A percentile compares a stretch with the other conserved stretches of the same genome.
Evolutionary conservation across 2,113 vertebrate genomes (phyloP).

Genomic region (Odocoileus virginianus): DNA sequence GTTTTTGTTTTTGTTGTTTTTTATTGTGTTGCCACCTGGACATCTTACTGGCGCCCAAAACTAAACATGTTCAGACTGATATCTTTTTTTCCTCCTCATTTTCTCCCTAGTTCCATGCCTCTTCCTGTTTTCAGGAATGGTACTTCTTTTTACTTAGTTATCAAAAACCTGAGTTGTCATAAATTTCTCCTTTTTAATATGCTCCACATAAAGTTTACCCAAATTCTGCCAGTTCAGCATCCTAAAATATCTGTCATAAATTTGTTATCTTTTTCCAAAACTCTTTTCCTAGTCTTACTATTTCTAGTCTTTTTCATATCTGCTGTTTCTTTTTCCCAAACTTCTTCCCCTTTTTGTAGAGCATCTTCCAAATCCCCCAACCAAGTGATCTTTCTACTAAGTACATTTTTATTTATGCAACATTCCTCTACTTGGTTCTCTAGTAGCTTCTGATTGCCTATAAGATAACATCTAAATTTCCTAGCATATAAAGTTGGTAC

Average conservation of each 20-base stretch:
- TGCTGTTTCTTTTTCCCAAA: not conserved
- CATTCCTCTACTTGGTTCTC: not conserved
- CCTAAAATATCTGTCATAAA: not conserved
- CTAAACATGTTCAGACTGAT: not conserved
- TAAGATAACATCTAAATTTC: not conserved
- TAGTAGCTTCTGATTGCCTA: not conserved
- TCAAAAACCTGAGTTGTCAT: not conserved
- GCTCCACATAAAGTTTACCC: not conserved
- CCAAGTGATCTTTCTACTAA: not conserved
- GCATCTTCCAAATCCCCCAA: not conserved
- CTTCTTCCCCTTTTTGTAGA: not conserved
- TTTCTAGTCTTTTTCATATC: not conserved
- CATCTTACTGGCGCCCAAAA: not conserved
- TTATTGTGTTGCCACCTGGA: not conserved
- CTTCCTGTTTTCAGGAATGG: not conserved
- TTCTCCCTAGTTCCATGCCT: not conserved
- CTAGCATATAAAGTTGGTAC: not conserved
- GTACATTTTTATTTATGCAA: not conserved
- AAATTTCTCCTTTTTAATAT: constrained; percentile 14
- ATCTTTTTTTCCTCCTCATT: not conserved
- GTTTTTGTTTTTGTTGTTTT: not conserved
- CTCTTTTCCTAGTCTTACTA: not conserved
- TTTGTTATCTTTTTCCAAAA: not conserved
- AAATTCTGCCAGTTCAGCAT: constrained; percentile 9
- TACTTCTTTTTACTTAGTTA: constrained; percentile 20